These are phyloP conservation scores for Channa maculata DNA, from an alignment of 2,113 vertebrate species.

Conservation along the genomic window DNA sequence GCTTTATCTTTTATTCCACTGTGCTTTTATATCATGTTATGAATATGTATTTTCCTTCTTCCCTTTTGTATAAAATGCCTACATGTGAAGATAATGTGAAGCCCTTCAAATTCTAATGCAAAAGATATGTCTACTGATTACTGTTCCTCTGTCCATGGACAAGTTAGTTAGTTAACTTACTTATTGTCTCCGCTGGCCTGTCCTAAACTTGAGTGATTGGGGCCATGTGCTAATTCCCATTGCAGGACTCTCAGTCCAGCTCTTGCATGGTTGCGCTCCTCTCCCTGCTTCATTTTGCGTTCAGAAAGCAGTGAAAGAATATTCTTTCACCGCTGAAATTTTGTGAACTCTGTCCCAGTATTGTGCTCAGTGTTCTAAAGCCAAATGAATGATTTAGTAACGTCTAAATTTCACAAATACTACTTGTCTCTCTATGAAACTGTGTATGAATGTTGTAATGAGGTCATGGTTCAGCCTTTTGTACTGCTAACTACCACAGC, in stretches of 20 bases:
- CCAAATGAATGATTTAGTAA: slow-evolving; percentile 59
- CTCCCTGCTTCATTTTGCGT: slow-evolving; percentile 53
- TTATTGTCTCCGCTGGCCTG: slow-evolving; percentile 50
- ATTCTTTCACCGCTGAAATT: slow-evolving; percentile 56
- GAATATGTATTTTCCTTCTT: slow-evolving; percentile 60
- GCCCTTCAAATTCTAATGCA: slow-evolving; percentile 77
- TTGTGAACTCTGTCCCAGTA: slow-evolving; percentile 47
- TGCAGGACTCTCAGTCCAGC: slow-evolving; percentile 49
- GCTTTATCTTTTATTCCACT: slow-evolving; percentile 77
- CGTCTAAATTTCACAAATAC: slow-evolving; percentile 25
- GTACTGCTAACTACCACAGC: slow-evolving; percentile 56
- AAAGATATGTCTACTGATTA: slow-evolving; percentile 84
- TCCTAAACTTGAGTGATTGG: slow-evolving; percentile 58
- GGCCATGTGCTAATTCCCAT: slow-evolving; percentile 31
- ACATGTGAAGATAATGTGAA: slow-evolving; percentile 87
- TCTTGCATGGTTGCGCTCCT: slow-evolving; percentile 48
- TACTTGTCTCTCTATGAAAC: slow-evolving; percentile 47
- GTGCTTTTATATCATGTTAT: slow-evolving; percentile 78
- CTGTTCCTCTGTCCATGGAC: slow-evolving; percentile 69
- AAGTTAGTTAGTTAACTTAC: slow-evolving; percentile 54
- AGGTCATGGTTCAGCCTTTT: slow-evolving; percentile 49
- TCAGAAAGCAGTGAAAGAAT: slow-evolving; percentile 58
- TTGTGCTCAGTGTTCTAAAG: slow-evolving; percentile 42
- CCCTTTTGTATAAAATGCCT: slow-evolving; percentile 75
- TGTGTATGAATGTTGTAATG: slow-evolving; percentile 55